A percentile compares a stretch with the other conserved stretches of the same genome.
Conservation (phyloP, 2,113 vertebrate genomes). For the human region DNA sequence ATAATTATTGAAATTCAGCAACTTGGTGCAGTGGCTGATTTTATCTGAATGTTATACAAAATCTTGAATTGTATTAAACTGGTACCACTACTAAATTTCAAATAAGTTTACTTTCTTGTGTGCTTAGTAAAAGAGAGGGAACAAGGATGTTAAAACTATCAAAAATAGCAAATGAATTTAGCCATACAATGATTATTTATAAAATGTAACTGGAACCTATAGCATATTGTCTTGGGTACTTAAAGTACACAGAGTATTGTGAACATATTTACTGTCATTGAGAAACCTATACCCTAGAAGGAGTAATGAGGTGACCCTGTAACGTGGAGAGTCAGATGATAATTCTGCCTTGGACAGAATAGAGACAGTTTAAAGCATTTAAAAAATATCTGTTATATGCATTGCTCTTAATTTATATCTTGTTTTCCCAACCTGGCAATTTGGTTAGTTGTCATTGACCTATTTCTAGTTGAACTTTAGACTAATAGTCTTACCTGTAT, state of each 20-base stretch:
- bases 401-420: background rate
- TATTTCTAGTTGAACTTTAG: background rate
- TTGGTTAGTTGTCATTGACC: background rate
- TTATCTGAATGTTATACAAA: background rate
- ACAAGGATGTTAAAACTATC: background rate
- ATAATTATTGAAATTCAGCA: constrained; percentile 47
- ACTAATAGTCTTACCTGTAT: background rate
- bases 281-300: background rate
- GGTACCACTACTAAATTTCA: background rate
- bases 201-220: background rate
- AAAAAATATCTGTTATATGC: background rate
- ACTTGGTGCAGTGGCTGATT: background rate
- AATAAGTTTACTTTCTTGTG: background rate
- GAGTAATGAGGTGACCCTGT: background rate
- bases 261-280: background rate
- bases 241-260: background rate
- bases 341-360: background rate
- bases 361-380: background rate
- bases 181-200: background rate
- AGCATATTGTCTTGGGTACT: background rate
- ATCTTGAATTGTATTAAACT: background rate
- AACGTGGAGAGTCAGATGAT: background rate
- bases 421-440: background rate
- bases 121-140: background rate
- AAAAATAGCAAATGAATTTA: background rate